phyloP scores from a whole-genome alignment of 2,113 vertebrate species.

The Harpagus bidentatus region DNA sequence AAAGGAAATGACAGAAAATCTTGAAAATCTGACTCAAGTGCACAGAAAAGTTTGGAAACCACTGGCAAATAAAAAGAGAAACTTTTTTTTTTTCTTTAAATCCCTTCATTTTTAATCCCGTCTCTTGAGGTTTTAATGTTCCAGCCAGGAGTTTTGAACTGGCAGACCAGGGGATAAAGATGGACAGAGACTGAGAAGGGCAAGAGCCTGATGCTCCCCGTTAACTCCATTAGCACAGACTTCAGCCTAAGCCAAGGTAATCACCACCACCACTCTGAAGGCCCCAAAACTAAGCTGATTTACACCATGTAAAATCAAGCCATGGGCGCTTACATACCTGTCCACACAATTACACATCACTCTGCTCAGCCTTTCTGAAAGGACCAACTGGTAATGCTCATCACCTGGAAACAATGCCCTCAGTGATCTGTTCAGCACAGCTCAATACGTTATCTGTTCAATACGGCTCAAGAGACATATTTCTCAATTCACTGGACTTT shows the following conservation, averaged over 20 bases:
- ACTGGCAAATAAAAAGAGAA: not conserved
- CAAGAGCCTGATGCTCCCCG: rapidly evolving
- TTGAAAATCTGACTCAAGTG: not conserved
- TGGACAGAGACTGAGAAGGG: not conserved
- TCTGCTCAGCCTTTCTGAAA: not conserved
- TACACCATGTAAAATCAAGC: not conserved
- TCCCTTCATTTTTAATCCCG: not conserved
- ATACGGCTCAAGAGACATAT: not conserved
- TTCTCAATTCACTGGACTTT: not conserved
- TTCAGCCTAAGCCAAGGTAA: not conserved
- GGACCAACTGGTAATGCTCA: not conserved
- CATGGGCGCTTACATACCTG: not conserved
- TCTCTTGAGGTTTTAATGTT: not conserved
- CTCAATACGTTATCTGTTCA: not conserved
- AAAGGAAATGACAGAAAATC: not conserved
- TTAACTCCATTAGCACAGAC: not conserved
- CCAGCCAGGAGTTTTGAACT: not conserved
- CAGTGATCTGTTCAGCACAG: not conserved
- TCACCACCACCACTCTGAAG: not conserved
- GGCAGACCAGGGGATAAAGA: not conserved
- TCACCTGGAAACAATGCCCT: not conserved
- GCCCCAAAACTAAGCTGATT: not conserved
- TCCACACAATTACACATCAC: not conserved
- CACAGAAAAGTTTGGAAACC: not conserved
- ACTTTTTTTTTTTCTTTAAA: not conserved